Evolutionary conservation across 2,797 vertebrate genomes (phyloP).

Genomic region (Okamejei kenojei): DNA sequence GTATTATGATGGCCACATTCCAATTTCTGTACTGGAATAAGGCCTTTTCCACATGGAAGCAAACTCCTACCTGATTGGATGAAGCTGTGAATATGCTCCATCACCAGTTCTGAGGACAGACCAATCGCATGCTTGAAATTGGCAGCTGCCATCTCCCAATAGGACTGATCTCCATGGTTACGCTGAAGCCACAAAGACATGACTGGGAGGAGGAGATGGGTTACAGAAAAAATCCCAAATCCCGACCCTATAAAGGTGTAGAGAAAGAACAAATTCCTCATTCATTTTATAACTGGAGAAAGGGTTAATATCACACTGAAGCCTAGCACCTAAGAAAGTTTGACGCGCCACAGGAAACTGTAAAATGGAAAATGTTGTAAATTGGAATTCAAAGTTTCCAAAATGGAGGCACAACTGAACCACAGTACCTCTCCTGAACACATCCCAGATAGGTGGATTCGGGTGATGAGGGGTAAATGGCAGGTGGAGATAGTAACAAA

Average conservation of each 20-base stretch:
- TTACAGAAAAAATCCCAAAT: constrained; percentile 88
- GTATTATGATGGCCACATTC: background rate
- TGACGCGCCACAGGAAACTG: background rate
- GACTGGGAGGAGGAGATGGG: constrained; percentile 89
- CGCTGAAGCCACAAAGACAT: constrained; percentile 93
- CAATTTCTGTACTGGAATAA: background rate
- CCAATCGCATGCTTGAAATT: constrained; percentile 98
- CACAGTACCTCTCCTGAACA: background rate
- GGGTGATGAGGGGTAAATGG: too few species aligned
- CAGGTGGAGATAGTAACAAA: too few species aligned
- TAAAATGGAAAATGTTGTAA: background rate
- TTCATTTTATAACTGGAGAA: background rate
- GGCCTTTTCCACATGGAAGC: background rate
- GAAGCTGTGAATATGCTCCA: constrained; percentile 90
- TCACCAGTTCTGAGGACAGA: constrained; percentile 89
- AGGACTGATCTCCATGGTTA: constrained; percentile 84
- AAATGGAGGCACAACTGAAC: too few species aligned
- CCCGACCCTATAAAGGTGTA: constrained; percentile 68
- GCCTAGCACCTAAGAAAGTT: background rate
- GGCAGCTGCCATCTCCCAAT: constrained; percentile 86
- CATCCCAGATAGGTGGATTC: too few species aligned
- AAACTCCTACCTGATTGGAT: constrained; percentile 75
- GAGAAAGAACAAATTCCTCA: background rate
- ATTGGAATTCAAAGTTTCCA: background rate
- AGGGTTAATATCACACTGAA: background rate